Percentiles rank a stretch among this genome's conserved stretches.
Evolutionary conservation across 53 echinoderm and acorn worm species (phyloP).

Genomic region (Apostichopus leukothele): DNA sequence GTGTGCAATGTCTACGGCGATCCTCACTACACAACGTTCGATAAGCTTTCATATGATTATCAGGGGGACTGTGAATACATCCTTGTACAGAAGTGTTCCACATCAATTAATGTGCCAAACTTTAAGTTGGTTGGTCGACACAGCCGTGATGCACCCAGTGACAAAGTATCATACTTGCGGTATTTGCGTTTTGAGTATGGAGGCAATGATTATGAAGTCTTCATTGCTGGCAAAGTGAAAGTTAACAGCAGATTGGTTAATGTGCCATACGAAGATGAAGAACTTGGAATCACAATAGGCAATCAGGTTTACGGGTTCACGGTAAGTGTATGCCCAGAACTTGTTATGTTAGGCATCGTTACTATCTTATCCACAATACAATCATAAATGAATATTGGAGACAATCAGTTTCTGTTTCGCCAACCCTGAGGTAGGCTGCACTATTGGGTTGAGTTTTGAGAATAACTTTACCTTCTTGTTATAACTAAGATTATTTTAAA

Average conservation of each 20-base stretch:
- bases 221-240: not conserved
- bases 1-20: conserved; percentile 75
- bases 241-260: not conserved
- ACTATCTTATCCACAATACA: no score
- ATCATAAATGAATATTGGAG: no score
- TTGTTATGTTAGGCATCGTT: no score
- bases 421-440: no score
- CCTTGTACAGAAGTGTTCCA: conserved; percentile 64
- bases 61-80: conserved; percentile 79
- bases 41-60: conserved; percentile 69
- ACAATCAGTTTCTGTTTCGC: no score
- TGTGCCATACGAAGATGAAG: not conserved
- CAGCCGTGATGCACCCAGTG: not conserved
- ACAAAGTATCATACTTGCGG: not conserved
- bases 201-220: not conserved
- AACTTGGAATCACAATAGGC: not conserved
- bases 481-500: no score
- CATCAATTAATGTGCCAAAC: not conserved
- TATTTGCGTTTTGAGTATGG: not conserved
- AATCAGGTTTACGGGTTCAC: not conserved
- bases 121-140: not conserved
- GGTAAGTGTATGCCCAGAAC: not conserved
- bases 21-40: conserved; percentile 88
- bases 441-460: no score
- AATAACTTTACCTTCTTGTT: no score